phyloP scores from a whole-genome alignment of 2,797 vertebrate species.

The Arnoldichthys spilopterus region DNA sequence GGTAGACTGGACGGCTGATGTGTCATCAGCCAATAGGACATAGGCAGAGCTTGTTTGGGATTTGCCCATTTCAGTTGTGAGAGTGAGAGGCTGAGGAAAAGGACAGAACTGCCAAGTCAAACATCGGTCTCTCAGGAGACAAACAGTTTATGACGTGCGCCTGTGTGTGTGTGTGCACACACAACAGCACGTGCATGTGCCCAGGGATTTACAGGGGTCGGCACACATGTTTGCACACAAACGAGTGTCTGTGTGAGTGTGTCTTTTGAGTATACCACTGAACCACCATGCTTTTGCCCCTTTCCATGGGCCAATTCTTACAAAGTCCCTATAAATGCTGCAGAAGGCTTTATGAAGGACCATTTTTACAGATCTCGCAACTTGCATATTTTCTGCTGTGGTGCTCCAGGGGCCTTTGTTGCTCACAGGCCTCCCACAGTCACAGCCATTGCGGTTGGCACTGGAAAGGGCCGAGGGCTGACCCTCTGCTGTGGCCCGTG shows the following conservation, averaged over 20 bases:
- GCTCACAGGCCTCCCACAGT: conserved; percentile 20
- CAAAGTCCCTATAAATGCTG: conserved; percentile 17
- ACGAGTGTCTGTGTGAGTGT: background rate
- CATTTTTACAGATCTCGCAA: conserved; percentile 31
- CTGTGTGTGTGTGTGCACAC: conserved; percentile 68
- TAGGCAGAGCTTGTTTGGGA: background rate
- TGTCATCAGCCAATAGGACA: conserved; percentile 16
- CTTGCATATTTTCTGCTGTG: conserved; percentile 27
- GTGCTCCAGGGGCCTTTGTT: conserved; percentile 29
- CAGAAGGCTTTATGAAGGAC: conserved; percentile 14
- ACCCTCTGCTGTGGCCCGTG: conserved; percentile 34
- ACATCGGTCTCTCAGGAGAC: conserved; percentile 7
- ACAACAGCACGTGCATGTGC: conserved; percentile 70
- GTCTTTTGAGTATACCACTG: background rate
- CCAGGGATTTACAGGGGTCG: conserved; percentile 68
- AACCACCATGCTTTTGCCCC: background rate
- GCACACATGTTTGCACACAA: background rate
- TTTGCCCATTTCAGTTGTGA: background rate
- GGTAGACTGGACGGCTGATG: conserved; percentile 21
- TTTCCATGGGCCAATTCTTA: conserved; percentile 16
- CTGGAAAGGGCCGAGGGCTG: conserved; percentile 31
- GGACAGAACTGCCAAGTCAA: conserved; percentile 19
- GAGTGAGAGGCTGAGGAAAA: conserved; percentile 6
- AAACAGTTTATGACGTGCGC: conserved; percentile 3
- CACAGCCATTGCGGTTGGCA: conserved; percentile 14